Conservation (phyloP, 2,888 invertebrate genomes). For the Cinara cedri region DNA sequence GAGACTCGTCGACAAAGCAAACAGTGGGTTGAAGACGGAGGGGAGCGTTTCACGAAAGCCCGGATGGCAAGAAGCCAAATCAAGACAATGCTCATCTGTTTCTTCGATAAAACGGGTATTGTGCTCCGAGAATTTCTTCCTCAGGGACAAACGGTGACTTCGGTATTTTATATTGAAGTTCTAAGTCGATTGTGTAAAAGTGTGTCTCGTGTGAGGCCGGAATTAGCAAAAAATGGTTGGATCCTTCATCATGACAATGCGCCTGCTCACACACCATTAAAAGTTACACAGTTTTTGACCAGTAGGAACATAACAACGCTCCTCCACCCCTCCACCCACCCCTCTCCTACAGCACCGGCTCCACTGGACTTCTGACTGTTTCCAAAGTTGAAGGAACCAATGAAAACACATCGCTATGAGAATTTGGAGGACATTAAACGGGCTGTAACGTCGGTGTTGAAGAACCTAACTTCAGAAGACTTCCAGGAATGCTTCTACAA, state of each 20-base stretch:
- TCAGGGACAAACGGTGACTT: background rate
- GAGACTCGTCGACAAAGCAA: slow-evolving; percentile 57
- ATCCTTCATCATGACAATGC: slow-evolving; percentile 56
- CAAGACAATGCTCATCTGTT: slow-evolving; percentile 29
- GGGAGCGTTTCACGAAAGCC: slow-evolving; percentile 3
- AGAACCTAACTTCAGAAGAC: too few species aligned
- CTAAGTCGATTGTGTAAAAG: background rate
- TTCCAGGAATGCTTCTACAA: too few species aligned
- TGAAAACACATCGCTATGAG: slow-evolving; percentile 6
- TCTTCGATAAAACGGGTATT: background rate
- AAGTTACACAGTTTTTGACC: slow-evolving; percentile 49
- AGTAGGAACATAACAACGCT: slow-evolving; percentile 22
- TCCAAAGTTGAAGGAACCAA: slow-evolving; percentile 1
- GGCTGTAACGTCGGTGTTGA: background rate
- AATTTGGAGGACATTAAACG: slow-evolving; percentile 13
- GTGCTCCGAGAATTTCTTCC: slow-evolving; percentile 11
- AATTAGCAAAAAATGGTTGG: background rate
- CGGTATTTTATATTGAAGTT: slow-evolving; percentile 6
- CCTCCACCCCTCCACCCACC: slow-evolving; percentile 4
- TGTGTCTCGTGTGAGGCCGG: background rate
- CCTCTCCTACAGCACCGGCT: slow-evolving; percentile 44
- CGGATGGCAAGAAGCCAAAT: slow-evolving; percentile 15
- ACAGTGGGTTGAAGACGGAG: slow-evolving; percentile 49
- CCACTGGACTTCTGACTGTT: slow-evolving; percentile 38
- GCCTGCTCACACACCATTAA: slow-evolving; percentile 56